Evolutionary conservation across 2,888 invertebrate species (phyloP).

Genomic region (Andrena flavipes): DNA sequence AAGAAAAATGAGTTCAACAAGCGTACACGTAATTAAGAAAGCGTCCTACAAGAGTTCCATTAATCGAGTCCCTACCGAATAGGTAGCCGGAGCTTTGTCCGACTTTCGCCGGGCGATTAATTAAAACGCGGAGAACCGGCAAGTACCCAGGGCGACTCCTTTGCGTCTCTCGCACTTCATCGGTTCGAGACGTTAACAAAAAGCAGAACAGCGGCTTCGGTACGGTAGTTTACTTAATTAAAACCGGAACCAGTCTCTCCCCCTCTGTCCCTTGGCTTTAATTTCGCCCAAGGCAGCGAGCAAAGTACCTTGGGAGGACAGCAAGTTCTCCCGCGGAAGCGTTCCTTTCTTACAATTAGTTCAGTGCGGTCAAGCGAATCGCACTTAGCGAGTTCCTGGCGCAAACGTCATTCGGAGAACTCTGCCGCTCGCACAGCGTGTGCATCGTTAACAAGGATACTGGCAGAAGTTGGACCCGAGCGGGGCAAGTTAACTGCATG

Average conservation of each 20-base stretch:
- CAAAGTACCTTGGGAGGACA: slow-evolving; percentile 35
- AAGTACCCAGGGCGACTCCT: slow-evolving; percentile 23
- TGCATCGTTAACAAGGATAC: slow-evolving; percentile 51
- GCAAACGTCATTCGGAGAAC: slow-evolving; percentile 54
- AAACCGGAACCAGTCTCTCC: slow-evolving; percentile 45
- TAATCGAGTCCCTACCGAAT: not conserved
- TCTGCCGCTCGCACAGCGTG: slow-evolving; percentile 32
- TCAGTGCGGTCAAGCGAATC: slow-evolving; percentile 63
- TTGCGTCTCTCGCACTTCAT: slow-evolving; percentile 41
- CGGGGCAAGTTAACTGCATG: slow-evolving; percentile 15
- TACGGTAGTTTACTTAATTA: slow-evolving; percentile 69
- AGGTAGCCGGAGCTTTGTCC: not conserved
- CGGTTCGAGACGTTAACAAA: slow-evolving; percentile 41
- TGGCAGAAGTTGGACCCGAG: not conserved
- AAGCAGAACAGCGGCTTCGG: slow-evolving; percentile 42
- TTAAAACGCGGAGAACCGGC: slow-evolving; percentile 36
- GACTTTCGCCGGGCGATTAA: slow-evolving; percentile 32
- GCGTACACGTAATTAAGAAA: not conserved
- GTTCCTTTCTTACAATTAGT: slow-evolving; percentile 47
- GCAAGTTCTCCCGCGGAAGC: slow-evolving; percentile 40
- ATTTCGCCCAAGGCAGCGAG: slow-evolving; percentile 57
- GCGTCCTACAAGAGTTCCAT: slow-evolving; percentile 14
- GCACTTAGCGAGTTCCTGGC: slow-evolving; percentile 36
- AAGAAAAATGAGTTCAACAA: not conserved
- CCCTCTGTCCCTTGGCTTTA: slow-evolving; percentile 52